phyloP scores from a whole-genome alignment of 2,797 vertebrate genomes.

The Chelon auratus region DNA sequence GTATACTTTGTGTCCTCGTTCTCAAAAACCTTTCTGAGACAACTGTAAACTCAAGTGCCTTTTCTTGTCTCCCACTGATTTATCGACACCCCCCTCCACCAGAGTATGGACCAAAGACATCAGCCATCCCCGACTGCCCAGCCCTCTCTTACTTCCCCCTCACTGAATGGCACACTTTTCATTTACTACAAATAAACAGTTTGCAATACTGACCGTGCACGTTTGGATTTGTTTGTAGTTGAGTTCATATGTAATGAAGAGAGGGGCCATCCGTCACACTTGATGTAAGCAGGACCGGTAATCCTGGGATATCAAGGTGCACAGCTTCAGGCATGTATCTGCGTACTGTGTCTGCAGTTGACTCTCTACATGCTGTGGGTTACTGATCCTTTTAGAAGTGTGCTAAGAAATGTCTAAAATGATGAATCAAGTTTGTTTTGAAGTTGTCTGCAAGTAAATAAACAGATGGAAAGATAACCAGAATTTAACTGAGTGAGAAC shows the following conservation, averaged over 20 bases:
- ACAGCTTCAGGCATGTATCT: background rate
- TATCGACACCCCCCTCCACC: constrained; percentile 61
- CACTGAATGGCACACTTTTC: constrained; percentile 85
- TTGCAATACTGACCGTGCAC: constrained; percentile 79
- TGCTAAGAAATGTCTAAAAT: background rate
- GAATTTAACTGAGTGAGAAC: background rate
- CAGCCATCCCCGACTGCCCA: constrained; percentile 57
- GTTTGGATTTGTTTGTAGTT: constrained; percentile 7
- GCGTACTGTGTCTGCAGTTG: background rate
- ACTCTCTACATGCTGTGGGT: background rate
- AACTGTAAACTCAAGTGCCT: constrained; percentile 89
- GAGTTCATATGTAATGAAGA: background rate
- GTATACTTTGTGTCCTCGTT: constrained; percentile 64
- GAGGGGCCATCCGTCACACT: background rate
- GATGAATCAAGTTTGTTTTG: background rate
- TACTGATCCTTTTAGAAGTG: background rate
- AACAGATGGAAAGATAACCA: background rate
- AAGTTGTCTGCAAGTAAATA: background rate
- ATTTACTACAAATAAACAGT: constrained; percentile 87
- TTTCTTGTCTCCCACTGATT: constrained; percentile 77
- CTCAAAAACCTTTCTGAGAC: constrained; percentile 80
- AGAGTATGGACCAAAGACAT: constrained; percentile 87
- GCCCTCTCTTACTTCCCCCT: constrained; percentile 54
- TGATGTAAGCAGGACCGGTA: background rate
- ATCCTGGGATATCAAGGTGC: background rate